Evolutionary conservation across 2,888 invertebrate species (phyloP), one percentile per base, ranked within the genome.

Genomic region (Phalera bucephala): DNA sequence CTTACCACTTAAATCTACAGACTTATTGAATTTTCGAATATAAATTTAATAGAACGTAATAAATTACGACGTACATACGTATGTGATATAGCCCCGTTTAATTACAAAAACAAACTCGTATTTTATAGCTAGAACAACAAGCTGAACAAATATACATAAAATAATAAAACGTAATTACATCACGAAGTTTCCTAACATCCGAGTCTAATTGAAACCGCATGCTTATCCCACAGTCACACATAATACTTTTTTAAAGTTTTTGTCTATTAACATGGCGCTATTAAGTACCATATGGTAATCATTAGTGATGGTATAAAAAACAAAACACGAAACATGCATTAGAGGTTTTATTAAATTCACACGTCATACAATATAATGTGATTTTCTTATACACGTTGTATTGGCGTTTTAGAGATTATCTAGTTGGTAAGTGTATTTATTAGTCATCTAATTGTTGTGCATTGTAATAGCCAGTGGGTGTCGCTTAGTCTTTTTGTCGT

Each of bases 121-220:
- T 40, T 31, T 25, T 25, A 25, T 25, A 25, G 11, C 12, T 25
- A 37, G 38, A 53, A 40, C 33, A 47, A 46, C 38, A 45, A 9
- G 11, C 51, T 43, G 22, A 41, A 31, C 40, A 38, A 41, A 44
- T 44, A 26, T 5, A 15, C 10, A n/a, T 38, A 29, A 30, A 11
- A 36, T 40, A 46, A 48, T 45, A 57, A 57, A 54, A 52, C 34
- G 20, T 43, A 52, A 54, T 56, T 57, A 40, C 42, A 39, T 42
- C 48, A 55, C 39, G 30, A 49, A 45, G 58, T 58, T 53, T 54
- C 36, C 37, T 58, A 52, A 58, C 52, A 38, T 36, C 22, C 27
- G 34, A 17, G 28, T 50, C 53, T 73, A 76, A 82, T 76, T 76
- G 59, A 71, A 71, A 69, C 72, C 67, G 69, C 67, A 75, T 79